Percentiles rank a stretch among this genome's conserved stretches.
Evolutionary conservation across 2,113 vertebrate species (phyloP).

Genomic region (Aramus guarauna): DNA sequence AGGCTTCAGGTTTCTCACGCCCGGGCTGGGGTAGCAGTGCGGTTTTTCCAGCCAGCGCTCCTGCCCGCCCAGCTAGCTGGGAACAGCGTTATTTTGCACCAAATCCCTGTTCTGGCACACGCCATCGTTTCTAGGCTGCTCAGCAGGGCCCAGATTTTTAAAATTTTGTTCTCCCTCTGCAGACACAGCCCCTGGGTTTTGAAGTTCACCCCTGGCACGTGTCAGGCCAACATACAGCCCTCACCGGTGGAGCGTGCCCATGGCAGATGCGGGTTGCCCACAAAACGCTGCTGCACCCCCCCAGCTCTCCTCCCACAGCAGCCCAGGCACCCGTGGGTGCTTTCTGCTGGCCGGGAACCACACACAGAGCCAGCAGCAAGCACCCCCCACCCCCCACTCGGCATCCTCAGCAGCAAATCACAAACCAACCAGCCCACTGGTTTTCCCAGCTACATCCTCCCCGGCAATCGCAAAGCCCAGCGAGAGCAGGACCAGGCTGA

Average conservation of each 20-base stretch:
- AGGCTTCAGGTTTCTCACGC: neutral
- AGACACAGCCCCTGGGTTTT: neutral
- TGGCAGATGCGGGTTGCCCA: fast-evolving
- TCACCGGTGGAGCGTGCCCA: fast-evolving
- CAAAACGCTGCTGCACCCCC: neutral
- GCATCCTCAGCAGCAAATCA: neutral
- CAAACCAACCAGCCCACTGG: neutral
- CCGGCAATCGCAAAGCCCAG: neutral
- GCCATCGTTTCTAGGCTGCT: neutral
- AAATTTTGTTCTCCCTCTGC: neutral
- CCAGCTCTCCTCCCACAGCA: neutral
- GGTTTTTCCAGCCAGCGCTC: fast-evolving
- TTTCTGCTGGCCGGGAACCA: neutral
- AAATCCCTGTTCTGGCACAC: fast-evolving
- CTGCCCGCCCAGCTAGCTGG: neutral
- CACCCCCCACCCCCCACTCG: neutral
- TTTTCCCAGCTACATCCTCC: neutral
- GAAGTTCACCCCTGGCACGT: fast-evolving
- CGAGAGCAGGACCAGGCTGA: neutral
- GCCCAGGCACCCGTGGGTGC: neutral
- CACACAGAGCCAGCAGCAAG: neutral
- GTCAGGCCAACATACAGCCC: neutral
- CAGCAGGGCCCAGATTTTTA: neutral
- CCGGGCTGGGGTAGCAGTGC: neutral
- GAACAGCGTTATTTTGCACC: neutral